Conservation (phyloP, 1,140 invertebrate genomes). For the Drosophila nebulosa region DNA sequence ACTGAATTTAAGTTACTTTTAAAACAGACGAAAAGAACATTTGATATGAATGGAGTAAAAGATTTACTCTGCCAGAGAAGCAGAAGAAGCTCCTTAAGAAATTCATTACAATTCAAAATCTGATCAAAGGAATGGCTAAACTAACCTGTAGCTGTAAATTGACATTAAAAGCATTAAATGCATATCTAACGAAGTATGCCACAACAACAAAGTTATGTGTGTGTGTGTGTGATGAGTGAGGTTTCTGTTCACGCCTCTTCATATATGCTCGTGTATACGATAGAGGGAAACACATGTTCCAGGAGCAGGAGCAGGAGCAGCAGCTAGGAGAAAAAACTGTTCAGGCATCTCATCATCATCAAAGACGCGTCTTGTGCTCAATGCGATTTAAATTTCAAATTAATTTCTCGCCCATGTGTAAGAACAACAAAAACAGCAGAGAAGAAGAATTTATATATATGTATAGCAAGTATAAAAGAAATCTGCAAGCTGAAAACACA, state of each 20-base stretch:
- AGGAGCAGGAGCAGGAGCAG: constrained; percentile 5
- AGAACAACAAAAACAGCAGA: constrained; percentile 24
- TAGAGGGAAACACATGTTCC: constrained; percentile 17
- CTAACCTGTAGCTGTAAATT: neutral
- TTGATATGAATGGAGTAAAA: too few relatives aligned
- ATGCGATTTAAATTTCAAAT: constrained; percentile 79
- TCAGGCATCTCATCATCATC: constrained; percentile 56
- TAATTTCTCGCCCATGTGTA: constrained; percentile 68
- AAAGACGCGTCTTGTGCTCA: constrained; percentile 55
- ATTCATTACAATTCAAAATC: too few relatives aligned
- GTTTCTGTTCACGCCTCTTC: constrained; percentile 38
- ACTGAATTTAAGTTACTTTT: too few relatives aligned
- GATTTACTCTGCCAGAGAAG: too few relatives aligned
- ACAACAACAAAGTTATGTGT: neutral
- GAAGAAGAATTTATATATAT: too few relatives aligned
- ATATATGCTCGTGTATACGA: constrained; percentile 37
- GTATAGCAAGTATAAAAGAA: constrained; percentile 41
- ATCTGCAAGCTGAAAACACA: constrained; percentile 66
- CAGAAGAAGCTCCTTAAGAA: too few relatives aligned
- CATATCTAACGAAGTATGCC: neutral
- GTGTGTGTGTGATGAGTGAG: neutral
- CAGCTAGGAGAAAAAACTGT: constrained; percentile 9
- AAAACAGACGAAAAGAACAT: too few relatives aligned
- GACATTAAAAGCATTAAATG: neutral
- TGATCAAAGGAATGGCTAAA: too few relatives aligned